A percentile compares a stretch with the other conserved stretches of the same genome.
phyloP scores from a whole-genome alignment of 2,113 vertebrate species.

The Oriolus oriolus region DNA sequence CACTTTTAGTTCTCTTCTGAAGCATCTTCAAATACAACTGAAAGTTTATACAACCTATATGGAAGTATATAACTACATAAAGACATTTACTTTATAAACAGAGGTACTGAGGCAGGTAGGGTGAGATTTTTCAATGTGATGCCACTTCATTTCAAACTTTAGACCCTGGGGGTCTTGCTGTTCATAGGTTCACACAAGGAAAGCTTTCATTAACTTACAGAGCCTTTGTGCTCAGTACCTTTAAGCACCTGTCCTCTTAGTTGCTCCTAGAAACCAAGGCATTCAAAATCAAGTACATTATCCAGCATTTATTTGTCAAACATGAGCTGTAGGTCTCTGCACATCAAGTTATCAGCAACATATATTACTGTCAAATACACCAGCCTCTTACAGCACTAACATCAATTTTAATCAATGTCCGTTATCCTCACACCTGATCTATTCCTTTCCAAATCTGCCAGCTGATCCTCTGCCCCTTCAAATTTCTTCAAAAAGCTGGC shows the following conservation, averaged over 20 bases:
- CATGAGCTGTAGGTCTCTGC: neutral
- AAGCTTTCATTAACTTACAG: neutral
- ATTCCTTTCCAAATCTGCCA: neutral
- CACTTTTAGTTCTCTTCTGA: neutral
- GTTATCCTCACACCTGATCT: neutral
- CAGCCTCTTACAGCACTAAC: neutral
- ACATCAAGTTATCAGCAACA: neutral
- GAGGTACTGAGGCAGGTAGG: neutral
- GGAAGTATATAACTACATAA: neutral
- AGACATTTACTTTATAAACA: neutral
- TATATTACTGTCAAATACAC: neutral
- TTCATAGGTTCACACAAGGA: neutral
- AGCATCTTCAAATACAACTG: neutral
- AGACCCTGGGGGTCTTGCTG: neutral
- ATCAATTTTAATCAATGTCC: neutral
- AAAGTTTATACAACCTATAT: neutral
- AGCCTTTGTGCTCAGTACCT: neutral
- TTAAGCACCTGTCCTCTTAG: neutral
- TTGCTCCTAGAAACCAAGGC: neutral
- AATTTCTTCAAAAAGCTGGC: neutral
- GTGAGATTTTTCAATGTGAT: neutral
- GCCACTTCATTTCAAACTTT: neutral
- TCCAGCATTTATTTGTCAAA: neutral
- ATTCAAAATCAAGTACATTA: neutral
- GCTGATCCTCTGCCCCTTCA: neutral